Conservation (phyloP, 2,888 invertebrate genomes). For the Chrysodeixis includens region DNA sequence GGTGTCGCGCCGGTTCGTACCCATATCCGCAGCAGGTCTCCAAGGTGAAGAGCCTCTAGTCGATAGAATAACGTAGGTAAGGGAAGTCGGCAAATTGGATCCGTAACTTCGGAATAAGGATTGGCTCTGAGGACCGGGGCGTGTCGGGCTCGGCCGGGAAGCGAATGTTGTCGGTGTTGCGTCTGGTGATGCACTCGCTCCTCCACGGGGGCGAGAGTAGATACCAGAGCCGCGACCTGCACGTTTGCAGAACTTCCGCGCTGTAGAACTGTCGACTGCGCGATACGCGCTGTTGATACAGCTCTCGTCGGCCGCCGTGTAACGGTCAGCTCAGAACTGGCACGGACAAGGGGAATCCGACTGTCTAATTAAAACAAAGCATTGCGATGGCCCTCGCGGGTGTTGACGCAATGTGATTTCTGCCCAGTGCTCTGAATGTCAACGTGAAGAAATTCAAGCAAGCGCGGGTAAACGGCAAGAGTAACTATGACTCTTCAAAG, state of each 20-base stretch:
- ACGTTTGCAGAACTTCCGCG: conserved; percentile 64
- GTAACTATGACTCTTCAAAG: conserved; percentile 80
- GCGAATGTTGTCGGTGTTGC: conserved; percentile 59
- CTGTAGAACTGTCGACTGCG: conserved; percentile 61
- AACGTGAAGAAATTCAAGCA: conserved; percentile 91
- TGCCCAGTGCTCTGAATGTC: conserved; percentile 91
- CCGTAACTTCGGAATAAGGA: conserved; percentile 92
- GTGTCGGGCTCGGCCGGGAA: conserved; percentile 87
- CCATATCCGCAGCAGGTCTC: conserved; percentile 94
- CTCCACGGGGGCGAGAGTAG: conserved; percentile 67
- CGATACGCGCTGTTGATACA: conserved; percentile 60
- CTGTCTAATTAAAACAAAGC: conserved; percentile 92
- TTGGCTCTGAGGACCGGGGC: conserved; percentile 92
- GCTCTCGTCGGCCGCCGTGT: conserved; percentile 70
- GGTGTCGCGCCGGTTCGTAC: conserved; percentile 87
- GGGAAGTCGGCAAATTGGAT: conserved; percentile 92
- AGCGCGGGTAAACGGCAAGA: conserved; percentile 89
- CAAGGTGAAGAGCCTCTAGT: conserved; percentile 92
- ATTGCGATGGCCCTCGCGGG: conserved; percentile 91
- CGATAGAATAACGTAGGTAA: conserved; percentile 91
- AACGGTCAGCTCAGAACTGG: conserved; percentile 90
- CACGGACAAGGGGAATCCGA: conserved; percentile 91
- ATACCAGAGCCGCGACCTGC: conserved; percentile 63
- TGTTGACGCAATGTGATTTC: conserved; percentile 92
- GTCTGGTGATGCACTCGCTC: conserved; percentile 38